Evolutionary conservation across 1,140 invertebrate genomes (phyloP), one percentile per base, ranked within the genome.

Genomic region (Pogonomyrmex barbatus): DNA sequence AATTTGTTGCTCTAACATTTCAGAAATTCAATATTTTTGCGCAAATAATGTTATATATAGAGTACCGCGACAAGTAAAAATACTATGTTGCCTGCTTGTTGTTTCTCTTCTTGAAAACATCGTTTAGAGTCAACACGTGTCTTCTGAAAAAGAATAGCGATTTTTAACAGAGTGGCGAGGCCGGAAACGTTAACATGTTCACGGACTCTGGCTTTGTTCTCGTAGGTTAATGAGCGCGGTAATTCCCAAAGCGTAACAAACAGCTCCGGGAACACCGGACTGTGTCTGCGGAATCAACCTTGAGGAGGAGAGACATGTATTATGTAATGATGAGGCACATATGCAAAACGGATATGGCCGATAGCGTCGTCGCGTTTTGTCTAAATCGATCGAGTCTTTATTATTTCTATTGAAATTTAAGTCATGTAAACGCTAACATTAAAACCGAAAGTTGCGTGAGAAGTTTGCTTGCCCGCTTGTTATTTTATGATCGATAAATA

Each of bases 171-270:
- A 17, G n/a, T 10, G 42, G 8, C 45, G 33, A 60, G 82, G 58
- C 87, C 87, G 88, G 88, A 89, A 89, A 86, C 81, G 42, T 36
- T 36, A 77, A 60, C 63, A 60, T 70, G 54, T 36, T 52, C 65
- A 52, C 56, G 83, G 45, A 73, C 75, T 60, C 71, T n/a, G 68
- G 62, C 85, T 89, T 89, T 89, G 88, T 89, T 89, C 88, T 89
- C 76, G 83, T 65, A 45, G 62, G 47, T 56, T 89, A 89, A 89
- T 45, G 87, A 89, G 52, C 87, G 82, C 70, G 81, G 68, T 54
- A 85, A 70, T 81, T 81, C 77, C 83, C 58, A 76, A 88, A 89
- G 83, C 88, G 88, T 89, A 89, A 89, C 87, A 89, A 82, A 85
- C 75, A 68, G 79, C 10, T 45, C 60, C 76, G 45, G 56, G 67